Evolutionary conservation across 2,797 vertebrate species (phyloP), one percentile per base, ranked within the genome.

Genomic region (Melanotaenia pygmaea): DNA sequence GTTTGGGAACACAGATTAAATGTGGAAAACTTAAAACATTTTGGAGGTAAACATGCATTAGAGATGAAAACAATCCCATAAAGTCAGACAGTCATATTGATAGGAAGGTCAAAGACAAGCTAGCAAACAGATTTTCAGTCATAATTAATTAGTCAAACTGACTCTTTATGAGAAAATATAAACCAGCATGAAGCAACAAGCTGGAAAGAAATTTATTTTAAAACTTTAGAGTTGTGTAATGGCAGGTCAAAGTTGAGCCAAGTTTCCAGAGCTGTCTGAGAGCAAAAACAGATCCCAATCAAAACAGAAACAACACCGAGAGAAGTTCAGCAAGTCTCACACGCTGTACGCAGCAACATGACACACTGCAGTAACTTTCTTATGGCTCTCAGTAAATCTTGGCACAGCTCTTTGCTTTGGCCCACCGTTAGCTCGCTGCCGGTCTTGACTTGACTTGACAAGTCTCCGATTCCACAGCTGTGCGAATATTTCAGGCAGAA

Each of bases 401-500:
- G 69, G 68, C 73, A 54, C 50, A 22, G 65, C 35, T 45, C 16
- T 68, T 59, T 22, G 8, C 30, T 59, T 64, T 68, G 74, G 64
- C 62, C 54, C 60, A 2, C 4, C 10, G 51, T 53, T 76, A 61
- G 74, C 64, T 75, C 2, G 14, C 43, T 7, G 8, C 61, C 13
- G 0, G 43, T 50, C 64, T 8, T 6, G 50, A 61, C 74, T 59
- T 12, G 10, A 60, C 59, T 61, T 40, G 74, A 65, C 43, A 32
- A 40, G 4, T 63, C 79, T 92, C 82, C 1, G 69, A 74, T 91
- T 90, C 85, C 86, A 78, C 59, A 51, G 66, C 66, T 37, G 57
- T 91, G 91, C 89, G 78, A 86, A 90, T 90, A 83, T 84, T 85
- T 93, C 56, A 80, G 81, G 63, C 14, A 59, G 60, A 77, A 40